A percentile compares a stretch with the other conserved stretches of the same genome.
Evolutionary conservation across 1,140 invertebrate genomes (phyloP).

Genomic region (Drosophila jambulina): DNA sequence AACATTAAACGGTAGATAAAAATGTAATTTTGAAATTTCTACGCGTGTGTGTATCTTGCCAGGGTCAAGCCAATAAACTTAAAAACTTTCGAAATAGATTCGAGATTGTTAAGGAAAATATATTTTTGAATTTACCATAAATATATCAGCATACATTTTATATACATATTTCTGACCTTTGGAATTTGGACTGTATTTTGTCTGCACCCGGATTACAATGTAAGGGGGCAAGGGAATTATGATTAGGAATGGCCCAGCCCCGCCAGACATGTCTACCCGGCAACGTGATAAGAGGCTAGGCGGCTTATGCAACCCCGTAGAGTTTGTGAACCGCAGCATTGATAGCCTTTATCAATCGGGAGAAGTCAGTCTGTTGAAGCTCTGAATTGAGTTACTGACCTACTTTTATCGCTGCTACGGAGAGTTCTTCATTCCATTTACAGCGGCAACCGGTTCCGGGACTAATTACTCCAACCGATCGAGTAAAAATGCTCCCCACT

Average conservation of each 20-base stretch:
- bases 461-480: constrained; percentile 44
- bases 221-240: constrained; percentile 39
- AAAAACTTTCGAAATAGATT: not conserved
- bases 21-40: not conserved
- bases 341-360: constrained; percentile 46
- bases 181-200: constrained; percentile 1
- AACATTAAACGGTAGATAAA: too few relatives aligned
- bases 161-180: not conserved
- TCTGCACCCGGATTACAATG: constrained; percentile 48
- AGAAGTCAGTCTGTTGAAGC: constrained; percentile 2
- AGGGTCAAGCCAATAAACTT: not conserved
- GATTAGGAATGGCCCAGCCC: constrained; percentile 23
- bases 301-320: constrained; percentile 39
- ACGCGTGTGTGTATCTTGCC: not conserved
- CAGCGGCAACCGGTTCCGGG: constrained; percentile 55
- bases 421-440: constrained; percentile 47
- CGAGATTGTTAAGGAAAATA: not conserved
- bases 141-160: not conserved
- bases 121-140: not conserved
- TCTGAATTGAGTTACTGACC: constrained; percentile 57
- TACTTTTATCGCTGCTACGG: constrained; percentile 55
- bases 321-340: constrained; percentile 35
- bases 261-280: constrained; percentile 53
- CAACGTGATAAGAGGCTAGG: constrained; percentile 29
- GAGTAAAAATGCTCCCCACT: not conserved